Conservation (phyloP, 2,888 invertebrate species). For the Resseliella maxima region DNA sequence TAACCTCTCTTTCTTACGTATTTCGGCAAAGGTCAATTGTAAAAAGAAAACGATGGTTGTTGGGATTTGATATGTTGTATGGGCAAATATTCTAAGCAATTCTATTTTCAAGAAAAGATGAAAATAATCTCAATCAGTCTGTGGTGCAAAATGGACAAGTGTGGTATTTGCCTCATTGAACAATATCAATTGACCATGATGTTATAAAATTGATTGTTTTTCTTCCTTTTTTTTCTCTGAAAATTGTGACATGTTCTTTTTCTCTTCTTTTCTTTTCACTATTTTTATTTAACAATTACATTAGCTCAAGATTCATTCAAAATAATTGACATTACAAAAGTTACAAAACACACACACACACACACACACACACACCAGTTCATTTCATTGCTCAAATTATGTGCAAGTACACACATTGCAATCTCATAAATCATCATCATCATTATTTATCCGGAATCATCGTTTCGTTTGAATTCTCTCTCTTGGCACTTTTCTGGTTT, state of each 20-base stretch:
- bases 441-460: constrained; percentile 13
- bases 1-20: background rate
- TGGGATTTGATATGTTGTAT: background rate
- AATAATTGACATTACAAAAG: background rate
- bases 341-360: background rate
- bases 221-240: background rate
- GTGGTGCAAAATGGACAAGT: background rate
- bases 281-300: background rate
- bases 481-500: background rate
- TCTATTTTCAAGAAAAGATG: background rate
- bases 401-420: background rate
- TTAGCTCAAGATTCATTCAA: background rate
- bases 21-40: constrained; percentile 23
- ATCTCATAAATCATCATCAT: constrained; percentile 10
- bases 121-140: background rate
- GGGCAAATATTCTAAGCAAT: background rate
- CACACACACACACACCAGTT: background rate
- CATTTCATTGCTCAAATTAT: background rate
- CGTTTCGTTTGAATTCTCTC: background rate
- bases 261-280: background rate
- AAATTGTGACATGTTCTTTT: background rate
- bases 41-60: background rate
- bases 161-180: background rate
- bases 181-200: background rate
- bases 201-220: constrained; percentile 10